A percentile compares a stretch with the other conserved stretches of the same genome.
Evolutionary conservation across 2,888 invertebrate species (phyloP).

Genomic region (Desoria tigrina): DNA sequence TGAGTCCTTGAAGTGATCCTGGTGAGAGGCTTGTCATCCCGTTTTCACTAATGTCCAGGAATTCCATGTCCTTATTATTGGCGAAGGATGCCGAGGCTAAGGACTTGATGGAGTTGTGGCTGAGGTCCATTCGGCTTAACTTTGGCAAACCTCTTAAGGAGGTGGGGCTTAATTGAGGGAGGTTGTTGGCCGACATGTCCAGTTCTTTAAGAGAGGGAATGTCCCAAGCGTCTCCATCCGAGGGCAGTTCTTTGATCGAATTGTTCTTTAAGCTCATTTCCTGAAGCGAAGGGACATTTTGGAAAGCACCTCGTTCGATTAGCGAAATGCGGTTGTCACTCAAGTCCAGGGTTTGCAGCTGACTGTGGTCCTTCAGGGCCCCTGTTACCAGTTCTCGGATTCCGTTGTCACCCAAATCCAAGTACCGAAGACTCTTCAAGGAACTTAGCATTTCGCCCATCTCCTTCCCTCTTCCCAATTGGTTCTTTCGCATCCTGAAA

Average conservation of each 20-base stretch:
- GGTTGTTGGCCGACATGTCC: slow-evolving; percentile 75
- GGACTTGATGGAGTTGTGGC: slow-evolving; percentile 52
- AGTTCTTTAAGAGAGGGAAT: slow-evolving; percentile 63
- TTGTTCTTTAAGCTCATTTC: slow-evolving; percentile 81
- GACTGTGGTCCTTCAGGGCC: slow-evolving; percentile 74
- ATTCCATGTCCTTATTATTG: slow-evolving; percentile 46
- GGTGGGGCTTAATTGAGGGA: slow-evolving; percentile 62
- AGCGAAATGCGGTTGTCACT: slow-evolving; percentile 74
- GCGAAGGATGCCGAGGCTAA: slow-evolving; percentile 48
- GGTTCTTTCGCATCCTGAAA: slow-evolving; percentile 46
- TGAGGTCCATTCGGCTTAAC: slow-evolving; percentile 52
- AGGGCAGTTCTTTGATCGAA: slow-evolving; percentile 68
- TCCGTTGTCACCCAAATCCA: slow-evolving; percentile 77
- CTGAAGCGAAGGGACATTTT: slow-evolving; percentile 78
- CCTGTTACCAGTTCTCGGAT: slow-evolving; percentile 76
- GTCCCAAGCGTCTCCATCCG: slow-evolving; percentile 46
- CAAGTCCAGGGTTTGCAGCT: slow-evolving; percentile 75
- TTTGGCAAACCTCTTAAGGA: slow-evolving; percentile 52
- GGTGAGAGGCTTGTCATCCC: slow-evolving; percentile 70
- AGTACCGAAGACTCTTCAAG: slow-evolving; percentile 72
- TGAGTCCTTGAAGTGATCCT: slow-evolving; percentile 70
- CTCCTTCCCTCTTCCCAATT: slow-evolving; percentile 71
- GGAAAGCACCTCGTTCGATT: slow-evolving; percentile 76
- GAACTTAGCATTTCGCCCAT: slow-evolving; percentile 74
- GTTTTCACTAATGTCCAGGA: slow-evolving; percentile 74